These are phyloP conservation scores for Serinus canaria DNA, from an alignment of 2,113 vertebrate genomes.

Conservation along the genomic window DNA sequence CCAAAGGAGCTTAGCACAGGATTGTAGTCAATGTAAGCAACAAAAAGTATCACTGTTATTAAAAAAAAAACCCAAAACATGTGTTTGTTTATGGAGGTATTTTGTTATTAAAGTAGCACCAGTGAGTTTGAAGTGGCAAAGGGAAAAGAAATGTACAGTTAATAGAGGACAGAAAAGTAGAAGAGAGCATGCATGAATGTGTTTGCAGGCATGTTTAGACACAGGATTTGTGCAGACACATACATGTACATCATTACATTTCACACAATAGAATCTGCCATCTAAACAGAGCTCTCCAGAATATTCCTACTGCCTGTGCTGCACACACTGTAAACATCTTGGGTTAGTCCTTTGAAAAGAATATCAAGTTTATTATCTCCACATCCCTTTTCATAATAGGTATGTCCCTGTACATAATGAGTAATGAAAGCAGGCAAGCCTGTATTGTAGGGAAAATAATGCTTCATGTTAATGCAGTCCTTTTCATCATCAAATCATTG, in stretches of 20 bases:
- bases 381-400: slow-evolving; percentile 2
- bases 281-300: neutral
- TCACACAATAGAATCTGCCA: neutral
- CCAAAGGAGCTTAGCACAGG: neutral
- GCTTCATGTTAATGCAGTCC: neutral
- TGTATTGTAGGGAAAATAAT: slow-evolving; percentile 14
- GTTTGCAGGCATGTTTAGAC: neutral
- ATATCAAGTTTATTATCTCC: slow-evolving; percentile 42
- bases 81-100: neutral
- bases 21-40: neutral
- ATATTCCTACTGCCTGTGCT: neutral
- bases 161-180: neutral
- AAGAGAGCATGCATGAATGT: neutral
- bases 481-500: slow-evolving; percentile 36
- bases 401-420: slow-evolving; percentile 20
- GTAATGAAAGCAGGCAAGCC: slow-evolving; percentile 32
- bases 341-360: slow-evolving; percentile 12
- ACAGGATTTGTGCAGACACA: neutral
- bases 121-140: neutral
- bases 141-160: neutral
- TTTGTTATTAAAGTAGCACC: neutral
- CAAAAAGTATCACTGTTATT: neutral
- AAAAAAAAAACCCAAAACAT: neutral
- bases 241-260: neutral
- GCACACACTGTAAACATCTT: neutral